Base-by-base conservation (phyloP, 23 tunicate species). In the Aplidium turbinatum region DNA sequence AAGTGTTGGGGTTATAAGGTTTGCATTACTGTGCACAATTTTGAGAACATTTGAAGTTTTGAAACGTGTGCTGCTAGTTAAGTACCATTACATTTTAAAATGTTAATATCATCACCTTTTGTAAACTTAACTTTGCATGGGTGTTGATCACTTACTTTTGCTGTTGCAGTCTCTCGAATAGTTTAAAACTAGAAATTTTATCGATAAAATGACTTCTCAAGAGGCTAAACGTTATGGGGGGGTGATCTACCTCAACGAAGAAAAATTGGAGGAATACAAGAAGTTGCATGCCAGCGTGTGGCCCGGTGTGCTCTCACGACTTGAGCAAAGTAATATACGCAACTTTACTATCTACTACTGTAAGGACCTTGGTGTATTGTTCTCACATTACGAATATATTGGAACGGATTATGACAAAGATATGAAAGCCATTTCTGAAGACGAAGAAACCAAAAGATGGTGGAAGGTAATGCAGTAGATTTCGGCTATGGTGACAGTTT, bases 321-420 rank as follows among this genome's bases (percentile, higher is more conserved):
- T 90, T 0, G 57, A 74, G 38, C 34, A 78, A 63, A 90, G 97
- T 78, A 90, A 90, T 53, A 90, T 90, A 3, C 72, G 97, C 32
- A 90, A 90, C 47, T 90, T 77, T 64, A 82, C 97, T 3, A 90
- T 90, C 4, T 90, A 90, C 55, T 67, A 83, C 68, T 90, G 97
- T 65, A 90, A 90, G 36, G 81, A 83, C 50, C 34, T 90, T 20
- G 97, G 90, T 9, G 85, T 78, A 24, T 66, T 90, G 53, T 83
- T 90, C 72, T 73, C 90, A 27, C 97, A 90, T 46, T 53, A 75
- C 47, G 97, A 90, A 56, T 90, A 90, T 66, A 78, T 90, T 83
- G 97, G 97, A 31, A 63, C 57, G 55, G 82, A 90, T 48, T 55
- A 78, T 46, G 77, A 83, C 1, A 56, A 35, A 32, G 97, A 90